Evolutionary conservation across 2,113 vertebrate genomes (phyloP).

Genomic region (Ursus arctos): DNA sequence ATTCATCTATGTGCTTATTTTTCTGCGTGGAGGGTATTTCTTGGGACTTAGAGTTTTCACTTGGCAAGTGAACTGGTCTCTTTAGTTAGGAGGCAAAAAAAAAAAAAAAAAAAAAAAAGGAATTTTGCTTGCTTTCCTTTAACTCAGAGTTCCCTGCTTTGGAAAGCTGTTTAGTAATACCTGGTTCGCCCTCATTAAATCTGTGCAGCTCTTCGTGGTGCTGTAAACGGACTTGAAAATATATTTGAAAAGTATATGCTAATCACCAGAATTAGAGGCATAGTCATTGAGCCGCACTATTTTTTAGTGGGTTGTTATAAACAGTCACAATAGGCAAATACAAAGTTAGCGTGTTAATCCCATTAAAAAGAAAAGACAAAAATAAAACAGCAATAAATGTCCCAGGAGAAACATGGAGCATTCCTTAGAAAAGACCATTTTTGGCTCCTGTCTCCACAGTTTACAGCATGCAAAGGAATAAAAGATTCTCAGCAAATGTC

Average conservation of each 20-base stretch:
- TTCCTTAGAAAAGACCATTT: conserved; percentile 68
- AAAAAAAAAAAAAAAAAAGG: background rate
- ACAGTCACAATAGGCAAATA: conserved; percentile 52
- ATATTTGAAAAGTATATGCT: background rate
- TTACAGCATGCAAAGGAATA: conserved; percentile 62
- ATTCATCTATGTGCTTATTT: conserved; percentile 79
- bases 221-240: background rate
- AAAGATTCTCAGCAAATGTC: conserved; percentile 66
- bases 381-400: conserved; percentile 69
- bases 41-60: conserved; percentile 69
- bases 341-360: conserved; percentile 38
- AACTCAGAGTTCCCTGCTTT: conserved; percentile 66
- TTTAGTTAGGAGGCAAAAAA: conserved; percentile 47
- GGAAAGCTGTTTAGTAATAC: conserved; percentile 68
- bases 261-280: background rate
- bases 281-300: background rate
- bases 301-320: conserved; percentile 57
- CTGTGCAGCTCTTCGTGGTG: background rate
- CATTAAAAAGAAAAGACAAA: conserved; percentile 57
- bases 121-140: conserved; percentile 67
- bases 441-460: conserved; percentile 54
- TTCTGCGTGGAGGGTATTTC: conserved; percentile 78
- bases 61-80: conserved; percentile 76
- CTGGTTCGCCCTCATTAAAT: conserved; percentile 63
- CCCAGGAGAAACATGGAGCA: background rate